Percentiles rank a stretch among this genome's conserved stretches.
Evolutionary conservation across 2,888 invertebrate species (phyloP).

Genomic region (Leucoptera coffeella): DNA sequence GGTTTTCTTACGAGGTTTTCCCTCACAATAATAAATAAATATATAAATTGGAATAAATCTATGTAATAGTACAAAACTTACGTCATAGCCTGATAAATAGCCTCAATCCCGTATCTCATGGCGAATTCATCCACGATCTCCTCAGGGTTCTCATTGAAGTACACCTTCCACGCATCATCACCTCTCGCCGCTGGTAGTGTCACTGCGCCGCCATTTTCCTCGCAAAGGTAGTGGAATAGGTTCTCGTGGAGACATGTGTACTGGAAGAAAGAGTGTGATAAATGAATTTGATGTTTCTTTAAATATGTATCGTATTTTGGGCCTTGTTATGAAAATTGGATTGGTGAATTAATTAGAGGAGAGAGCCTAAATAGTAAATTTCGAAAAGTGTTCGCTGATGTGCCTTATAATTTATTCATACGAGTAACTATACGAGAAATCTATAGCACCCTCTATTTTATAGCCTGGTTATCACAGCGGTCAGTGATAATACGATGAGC

Average conservation of each 20-base stretch:
- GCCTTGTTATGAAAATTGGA: no score
- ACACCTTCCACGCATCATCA: constrained; percentile 98
- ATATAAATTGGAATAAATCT: constrained; percentile 1
- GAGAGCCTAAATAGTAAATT: no score
- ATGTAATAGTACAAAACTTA: no score
- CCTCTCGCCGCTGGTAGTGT: constrained; percentile 90
- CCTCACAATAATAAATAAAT: constrained; percentile 2
- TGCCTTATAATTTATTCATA: no score
- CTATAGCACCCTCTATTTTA: no score
- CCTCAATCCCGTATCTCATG: constrained; percentile 99
- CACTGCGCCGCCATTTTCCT: constrained; percentile 84
- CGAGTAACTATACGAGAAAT: no score
- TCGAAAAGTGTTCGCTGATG: no score
- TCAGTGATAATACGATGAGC: no score
- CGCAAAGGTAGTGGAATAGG: constrained; percentile 96
- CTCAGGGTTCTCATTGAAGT: constrained; percentile 96
- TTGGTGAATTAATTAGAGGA: no score
- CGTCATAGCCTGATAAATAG: constrained; percentile 99
- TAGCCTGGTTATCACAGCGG: no score
- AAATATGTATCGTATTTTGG: neutral
- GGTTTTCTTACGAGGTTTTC: no score
- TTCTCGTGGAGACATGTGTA: constrained; percentile 99
- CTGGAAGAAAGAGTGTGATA: constrained; percentile 13
- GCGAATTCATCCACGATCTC: constrained; percentile 99
- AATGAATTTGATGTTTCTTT: neutral